Conservation (phyloP, 2,888 invertebrate genomes). For the Hirudinaria manillensis region DNA sequence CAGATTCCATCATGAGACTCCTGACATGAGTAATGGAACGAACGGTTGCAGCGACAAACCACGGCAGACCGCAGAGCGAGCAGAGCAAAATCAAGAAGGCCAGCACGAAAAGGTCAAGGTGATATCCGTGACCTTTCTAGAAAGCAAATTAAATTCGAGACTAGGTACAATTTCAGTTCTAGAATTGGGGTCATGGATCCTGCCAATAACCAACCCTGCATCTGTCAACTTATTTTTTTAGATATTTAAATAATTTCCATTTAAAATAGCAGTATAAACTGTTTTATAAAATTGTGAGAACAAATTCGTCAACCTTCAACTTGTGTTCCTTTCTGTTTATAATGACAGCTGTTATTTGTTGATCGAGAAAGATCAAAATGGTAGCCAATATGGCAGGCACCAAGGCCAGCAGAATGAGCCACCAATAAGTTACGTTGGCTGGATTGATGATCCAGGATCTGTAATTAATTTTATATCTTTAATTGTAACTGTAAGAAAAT, state of each 20-base stretch:
- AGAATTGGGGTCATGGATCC: too few species aligned
- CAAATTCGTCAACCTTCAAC: slow-evolving; percentile 73
- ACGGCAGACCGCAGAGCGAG: slow-evolving; percentile 82
- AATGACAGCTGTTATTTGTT: slow-evolving; percentile 97
- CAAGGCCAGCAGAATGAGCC: slow-evolving; percentile 75
- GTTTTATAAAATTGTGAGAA: too few species aligned
- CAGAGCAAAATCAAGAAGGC: slow-evolving; percentile 80
- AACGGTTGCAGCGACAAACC: slow-evolving; percentile 83
- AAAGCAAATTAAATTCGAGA: too few species aligned
- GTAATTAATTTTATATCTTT: background rate
- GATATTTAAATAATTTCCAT: too few species aligned
- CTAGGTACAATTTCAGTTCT: too few species aligned
- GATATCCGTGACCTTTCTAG: slow-evolving; percentile 89
- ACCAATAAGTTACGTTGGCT: slow-evolving; percentile 56
- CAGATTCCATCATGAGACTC: slow-evolving; percentile 86
- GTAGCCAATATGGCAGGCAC: slow-evolving; percentile 87
- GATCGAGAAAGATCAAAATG: slow-evolving; percentile 98
- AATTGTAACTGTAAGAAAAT: too few species aligned
- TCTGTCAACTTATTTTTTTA: too few species aligned
- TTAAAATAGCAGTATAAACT: too few species aligned
- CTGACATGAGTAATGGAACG: slow-evolving; percentile 95
- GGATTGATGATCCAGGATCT: slow-evolving; percentile 49
- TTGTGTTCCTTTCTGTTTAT: slow-evolving; percentile 97
- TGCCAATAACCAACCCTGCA: too few species aligned
- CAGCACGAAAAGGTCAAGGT: slow-evolving; percentile 83